These are phyloP conservation scores for Tetraneura akinire DNA, from an alignment of 1,140 invertebrate genomes.

Conservation along the genomic window DNA sequence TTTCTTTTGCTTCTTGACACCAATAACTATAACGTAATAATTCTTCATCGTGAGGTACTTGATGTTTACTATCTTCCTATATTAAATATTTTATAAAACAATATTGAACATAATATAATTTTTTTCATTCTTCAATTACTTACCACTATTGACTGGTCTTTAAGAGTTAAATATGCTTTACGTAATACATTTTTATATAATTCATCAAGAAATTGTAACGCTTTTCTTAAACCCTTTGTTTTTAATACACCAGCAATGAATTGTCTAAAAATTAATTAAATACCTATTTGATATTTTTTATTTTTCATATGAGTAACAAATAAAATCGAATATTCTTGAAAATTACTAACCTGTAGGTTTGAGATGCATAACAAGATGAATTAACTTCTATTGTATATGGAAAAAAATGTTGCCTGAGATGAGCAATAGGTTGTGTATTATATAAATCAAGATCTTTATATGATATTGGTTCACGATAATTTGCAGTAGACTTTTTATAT, in stretches of 20 bases:
- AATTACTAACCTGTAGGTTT: conserved; percentile 40
- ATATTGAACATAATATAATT: not conserved
- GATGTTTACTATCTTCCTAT: conserved; percentile 30
- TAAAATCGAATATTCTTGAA: not conserved
- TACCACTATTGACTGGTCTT: conserved; percentile 61
- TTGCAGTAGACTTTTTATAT: conserved; percentile 26
- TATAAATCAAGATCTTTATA: conserved; percentile 53
- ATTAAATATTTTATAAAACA: not conserved
- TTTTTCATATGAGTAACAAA: too few species aligned
- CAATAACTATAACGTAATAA: conserved; percentile 72
- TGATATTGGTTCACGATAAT: conserved; percentile 43
- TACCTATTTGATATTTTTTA: too few species aligned
- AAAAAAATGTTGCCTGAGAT: conserved; percentile 51
- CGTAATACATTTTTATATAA: conserved; percentile 68
- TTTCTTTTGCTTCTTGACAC: conserved; percentile 71
- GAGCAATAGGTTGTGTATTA: conserved; percentile 53
- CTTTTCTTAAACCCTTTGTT: conserved; percentile 79
- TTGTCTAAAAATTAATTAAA: conserved; percentile 64
- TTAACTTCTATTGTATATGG: conserved; percentile 29
- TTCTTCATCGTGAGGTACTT: conserved; percentile 57
- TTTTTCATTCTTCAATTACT: conserved; percentile 38
- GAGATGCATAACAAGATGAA: conserved; percentile 32
- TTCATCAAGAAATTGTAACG: conserved; percentile 73
- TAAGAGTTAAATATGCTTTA: conserved; percentile 70
- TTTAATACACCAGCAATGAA: conserved; percentile 87